Percentiles rank a stretch among this genome's conserved stretches.
These are phyloP conservation scores for Conger conger DNA, from an alignment of 2,113 vertebrate species.

Conservation along the genomic window DNA sequence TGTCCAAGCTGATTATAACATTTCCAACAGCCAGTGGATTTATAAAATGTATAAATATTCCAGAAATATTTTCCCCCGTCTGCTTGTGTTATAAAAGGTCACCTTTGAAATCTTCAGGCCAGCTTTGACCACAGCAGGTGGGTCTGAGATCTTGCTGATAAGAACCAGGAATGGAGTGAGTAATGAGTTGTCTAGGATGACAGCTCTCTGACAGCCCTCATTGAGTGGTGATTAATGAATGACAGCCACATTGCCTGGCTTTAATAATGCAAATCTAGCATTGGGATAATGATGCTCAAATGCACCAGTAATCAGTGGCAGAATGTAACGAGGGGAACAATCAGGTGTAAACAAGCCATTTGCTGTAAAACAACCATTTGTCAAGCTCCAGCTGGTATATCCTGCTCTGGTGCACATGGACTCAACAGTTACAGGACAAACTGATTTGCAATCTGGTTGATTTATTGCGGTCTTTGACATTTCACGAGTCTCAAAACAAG, in stretches of 20 bases:
- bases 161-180: constrained; percentile 63
- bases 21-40: neutral
- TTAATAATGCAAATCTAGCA: constrained; percentile 70
- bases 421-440: neutral
- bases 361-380: constrained; percentile 23
- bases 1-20: too few species aligned
- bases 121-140: constrained; percentile 69
- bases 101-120: constrained; percentile 59
- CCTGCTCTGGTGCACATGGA: constrained; percentile 4
- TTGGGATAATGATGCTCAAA: constrained; percentile 64
- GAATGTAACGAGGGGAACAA: constrained; percentile 41
- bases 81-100: constrained; percentile 52
- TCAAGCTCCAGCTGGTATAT: constrained; percentile 5
- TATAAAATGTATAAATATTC: neutral
- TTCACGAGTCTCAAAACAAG: neutral
- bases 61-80: constrained; percentile 16
- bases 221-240: constrained; percentile 81
- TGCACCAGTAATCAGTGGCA: constrained; percentile 58
- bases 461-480: neutral
- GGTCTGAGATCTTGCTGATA: constrained; percentile 76
- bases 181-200: constrained; percentile 76
- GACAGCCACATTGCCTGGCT: constrained; percentile 63
- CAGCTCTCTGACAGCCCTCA: constrained; percentile 75
- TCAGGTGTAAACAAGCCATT: constrained; percentile 32
- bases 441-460: constrained; percentile 13